Evolutionary conservation across 2,888 invertebrate species (phyloP).

Genomic region (Synanthedon andrenaeformis): DNA sequence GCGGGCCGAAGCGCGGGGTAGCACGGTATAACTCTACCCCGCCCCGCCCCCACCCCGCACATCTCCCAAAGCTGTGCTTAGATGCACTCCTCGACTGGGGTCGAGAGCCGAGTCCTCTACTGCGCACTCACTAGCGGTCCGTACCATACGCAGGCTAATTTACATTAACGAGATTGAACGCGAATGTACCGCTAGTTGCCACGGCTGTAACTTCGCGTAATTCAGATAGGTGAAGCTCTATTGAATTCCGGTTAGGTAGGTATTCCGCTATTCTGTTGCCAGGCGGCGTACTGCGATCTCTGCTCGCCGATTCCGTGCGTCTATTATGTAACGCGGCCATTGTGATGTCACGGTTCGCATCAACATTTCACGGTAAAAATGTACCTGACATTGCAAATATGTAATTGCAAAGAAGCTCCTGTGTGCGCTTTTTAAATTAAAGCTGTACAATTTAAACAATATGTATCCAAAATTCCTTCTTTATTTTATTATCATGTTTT

Average conservation of each 20-base stretch:
- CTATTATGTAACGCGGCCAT: slow-evolving; percentile 30
- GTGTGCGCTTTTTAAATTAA: not conserved
- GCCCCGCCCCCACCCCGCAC: slow-evolving; percentile 32
- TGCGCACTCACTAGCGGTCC: slow-evolving; percentile 19
- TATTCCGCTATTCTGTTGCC: slow-evolving; percentile 45
- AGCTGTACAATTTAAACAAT: too few species aligned
- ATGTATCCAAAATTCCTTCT: too few species aligned
- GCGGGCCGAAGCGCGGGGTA: slow-evolving; percentile 25
- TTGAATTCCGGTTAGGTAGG: slow-evolving; percentile 39
- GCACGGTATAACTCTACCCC: slow-evolving; percentile 6
- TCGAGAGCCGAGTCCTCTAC: slow-evolving; percentile 31
- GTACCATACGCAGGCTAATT: slow-evolving; percentile 23
- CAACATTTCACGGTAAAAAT: not conserved
- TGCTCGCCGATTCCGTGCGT: slow-evolving; percentile 24
- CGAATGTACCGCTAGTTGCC: slow-evolving; percentile 25
- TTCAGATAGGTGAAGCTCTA: slow-evolving; percentile 30
- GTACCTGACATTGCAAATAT: not conserved
- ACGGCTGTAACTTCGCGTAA: slow-evolving; percentile 18
- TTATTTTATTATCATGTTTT: too few species aligned
- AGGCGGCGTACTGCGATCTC: slow-evolving; percentile 27
- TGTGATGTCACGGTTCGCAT: slow-evolving; percentile 27
- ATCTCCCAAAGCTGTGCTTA: slow-evolving; percentile 31
- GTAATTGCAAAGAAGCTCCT: not conserved
- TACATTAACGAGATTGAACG: slow-evolving; percentile 29
- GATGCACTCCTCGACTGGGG: slow-evolving; percentile 41